phyloP scores from a whole-genome alignment of 2,797 vertebrate genomes.

The Margarornis squamiger region DNA sequence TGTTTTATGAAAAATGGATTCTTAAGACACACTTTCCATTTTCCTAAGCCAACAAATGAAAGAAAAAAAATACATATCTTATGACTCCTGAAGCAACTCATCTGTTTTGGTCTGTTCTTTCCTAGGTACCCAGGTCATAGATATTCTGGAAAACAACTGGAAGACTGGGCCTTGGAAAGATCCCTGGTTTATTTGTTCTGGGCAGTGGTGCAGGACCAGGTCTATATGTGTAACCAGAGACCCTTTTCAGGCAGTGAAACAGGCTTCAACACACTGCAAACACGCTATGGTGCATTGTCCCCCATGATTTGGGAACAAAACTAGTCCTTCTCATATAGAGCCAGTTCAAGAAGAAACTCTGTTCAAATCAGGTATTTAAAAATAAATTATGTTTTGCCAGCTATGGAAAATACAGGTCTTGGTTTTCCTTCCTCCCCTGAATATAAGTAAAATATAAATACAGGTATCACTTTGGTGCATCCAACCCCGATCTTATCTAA shows the following conservation, averaged over 20 bases:
- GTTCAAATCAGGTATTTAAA: neutral
- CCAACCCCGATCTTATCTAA: neutral
- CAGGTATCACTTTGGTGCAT: neutral
- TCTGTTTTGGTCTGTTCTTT: neutral
- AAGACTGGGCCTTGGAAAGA: neutral
- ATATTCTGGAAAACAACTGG: neutral
- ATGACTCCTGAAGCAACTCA: neutral
- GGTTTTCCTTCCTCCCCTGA: neutral
- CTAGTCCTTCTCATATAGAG: neutral
- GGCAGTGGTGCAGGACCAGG: neutral
- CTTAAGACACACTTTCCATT: neutral
- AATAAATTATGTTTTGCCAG: neutral
- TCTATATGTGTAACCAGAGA: neutral
- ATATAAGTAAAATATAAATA: neutral
- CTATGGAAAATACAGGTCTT: neutral
- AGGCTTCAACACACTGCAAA: neutral
- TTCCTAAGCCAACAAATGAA: neutral
- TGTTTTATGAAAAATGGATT: neutral
- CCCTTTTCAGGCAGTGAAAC: neutral
- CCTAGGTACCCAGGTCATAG: neutral
- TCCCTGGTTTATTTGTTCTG: neutral
- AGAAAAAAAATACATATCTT: neutral
- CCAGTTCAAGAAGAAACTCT: neutral
- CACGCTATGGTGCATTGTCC: accelerated
- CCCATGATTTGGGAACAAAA: neutral